These are phyloP conservation scores for Biston stratarius DNA, from an alignment of 2,888 invertebrate genomes.

Conservation along the genomic window DNA sequence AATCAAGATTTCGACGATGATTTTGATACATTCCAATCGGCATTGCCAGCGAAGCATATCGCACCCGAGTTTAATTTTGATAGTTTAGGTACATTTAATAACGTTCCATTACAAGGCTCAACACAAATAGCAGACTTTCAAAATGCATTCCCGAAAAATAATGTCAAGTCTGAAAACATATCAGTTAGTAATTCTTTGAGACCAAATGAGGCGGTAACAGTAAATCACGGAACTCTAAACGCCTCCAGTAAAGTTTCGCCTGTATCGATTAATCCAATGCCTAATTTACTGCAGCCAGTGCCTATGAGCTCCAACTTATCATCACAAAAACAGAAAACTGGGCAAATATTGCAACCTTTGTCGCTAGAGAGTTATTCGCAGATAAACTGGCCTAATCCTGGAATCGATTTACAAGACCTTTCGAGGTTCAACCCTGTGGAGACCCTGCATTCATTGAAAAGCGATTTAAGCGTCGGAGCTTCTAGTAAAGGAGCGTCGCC, in stretches of 20 bases:
- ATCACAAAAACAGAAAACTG: slow-evolving; percentile 63
- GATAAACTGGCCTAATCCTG: slow-evolving; percentile 89
- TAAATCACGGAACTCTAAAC: slow-evolving; percentile 50
- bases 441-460: slow-evolving; percentile 77
- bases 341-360: slow-evolving; percentile 81
- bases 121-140: slow-evolving; percentile 51
- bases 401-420: slow-evolving; percentile 81
- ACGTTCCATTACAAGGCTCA: slow-evolving; percentile 48
- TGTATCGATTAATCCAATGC: slow-evolving; percentile 40
- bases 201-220: slow-evolving; percentile 54
- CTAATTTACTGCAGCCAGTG: slow-evolving; percentile 67
- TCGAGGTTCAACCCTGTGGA: slow-evolving; percentile 83
- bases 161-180: slow-evolving; percentile 63
- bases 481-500: slow-evolving; percentile 73
- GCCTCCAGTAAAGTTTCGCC: slow-evolving; percentile 46
- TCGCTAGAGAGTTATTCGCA: slow-evolving; percentile 83
- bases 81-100: slow-evolving; percentile 42
- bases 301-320: slow-evolving; percentile 50
- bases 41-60: slow-evolving; percentile 58
- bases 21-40: slow-evolving; percentile 81
- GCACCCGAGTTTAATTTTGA: slow-evolving; percentile 43
- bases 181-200: slow-evolving; percentile 53
- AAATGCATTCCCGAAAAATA: slow-evolving; percentile 54
- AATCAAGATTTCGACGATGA: slow-evolving; percentile 67
- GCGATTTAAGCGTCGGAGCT: slow-evolving; percentile 64